Base-by-base conservation (phyloP, 2,888 invertebrate genomes). In the Oscheius sp. region DNA sequence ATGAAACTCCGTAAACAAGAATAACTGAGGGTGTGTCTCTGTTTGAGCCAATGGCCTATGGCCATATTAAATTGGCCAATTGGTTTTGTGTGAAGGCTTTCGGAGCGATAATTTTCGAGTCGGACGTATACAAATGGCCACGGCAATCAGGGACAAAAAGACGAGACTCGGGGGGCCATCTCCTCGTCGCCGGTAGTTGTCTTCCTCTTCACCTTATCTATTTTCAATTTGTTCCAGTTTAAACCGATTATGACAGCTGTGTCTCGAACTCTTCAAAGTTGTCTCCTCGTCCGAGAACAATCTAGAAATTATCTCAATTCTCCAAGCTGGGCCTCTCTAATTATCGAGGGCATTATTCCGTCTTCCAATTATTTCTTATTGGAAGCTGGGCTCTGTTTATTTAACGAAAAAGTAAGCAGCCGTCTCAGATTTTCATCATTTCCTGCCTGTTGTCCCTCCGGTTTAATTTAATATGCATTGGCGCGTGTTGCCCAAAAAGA, bases 391-490 rank as follows among this genome's bases (percentile, higher is more conserved):
- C 56, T 56, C 21, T 56, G 25, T 21, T 56, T 23, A 56, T 56
- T 21, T 13, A 23, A 56, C 2, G 56, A 27, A 23, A 56, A 13
- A 21, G 16, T 49, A 18, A 18, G 49, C 21, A 21, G 16, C 21
- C 49, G n/a, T 18, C 35, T 13, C 61, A 16, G 45, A 43, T 61
- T 61, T 61, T 61, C 61, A 61, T 61, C 41, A 61, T 21, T n/a
- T 41, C 43, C 43, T 41, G n/a, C 61, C 25, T 41, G 13, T 18
- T 55, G 16, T 21, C 25, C 16, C 27, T 18, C 66, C 23, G 52
- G 49, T 66, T 66, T 66, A 49, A 66, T 66, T 35, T 52, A 49
- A 66, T 66, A 66, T 66, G 66, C 66, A 66, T 66, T 66, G 66
- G 52, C 0, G 66, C 29, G n/a, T 49, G 27, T 66, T 66, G 9